Evolutionary conservation across 2,888 invertebrate genomes (phyloP).

Genomic region (Agrotis puta): DNA sequence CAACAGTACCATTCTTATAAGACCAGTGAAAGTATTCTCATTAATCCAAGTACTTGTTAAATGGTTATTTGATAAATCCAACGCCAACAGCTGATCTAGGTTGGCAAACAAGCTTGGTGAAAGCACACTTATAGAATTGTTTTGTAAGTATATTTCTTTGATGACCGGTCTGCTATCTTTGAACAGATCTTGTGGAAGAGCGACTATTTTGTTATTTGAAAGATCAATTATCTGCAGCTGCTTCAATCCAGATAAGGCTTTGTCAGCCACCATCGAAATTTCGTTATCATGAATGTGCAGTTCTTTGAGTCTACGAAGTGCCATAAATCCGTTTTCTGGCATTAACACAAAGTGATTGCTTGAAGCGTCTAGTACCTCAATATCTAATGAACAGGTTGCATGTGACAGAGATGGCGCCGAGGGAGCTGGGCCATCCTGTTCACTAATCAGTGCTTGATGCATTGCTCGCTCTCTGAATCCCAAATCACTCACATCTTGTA

Average conservation of each 20-base stretch:
- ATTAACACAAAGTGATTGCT: slow-evolving; percentile 96
- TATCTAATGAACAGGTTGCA: slow-evolving; percentile 94
- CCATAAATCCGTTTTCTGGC: slow-evolving; percentile 95
- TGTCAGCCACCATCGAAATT: slow-evolving; percentile 96
- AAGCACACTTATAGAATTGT: slow-evolving; percentile 96
- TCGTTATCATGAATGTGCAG: slow-evolving; percentile 97
- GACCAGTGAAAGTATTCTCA: slow-evolving; percentile 95
- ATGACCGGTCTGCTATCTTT: slow-evolving; percentile 94
- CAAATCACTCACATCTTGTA: slow-evolving; percentile 96
- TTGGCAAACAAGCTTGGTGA: slow-evolving; percentile 97
- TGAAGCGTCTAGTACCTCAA: slow-evolving; percentile 96
- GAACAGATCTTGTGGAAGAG: slow-evolving; percentile 96
- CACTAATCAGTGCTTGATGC: slow-evolving; percentile 92
- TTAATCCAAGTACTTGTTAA: slow-evolving; percentile 97
- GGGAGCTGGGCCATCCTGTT: slow-evolving; percentile 88
- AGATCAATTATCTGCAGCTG: slow-evolving; percentile 96
- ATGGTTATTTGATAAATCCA: slow-evolving; percentile 96
- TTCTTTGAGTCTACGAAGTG: slow-evolving; percentile 94
- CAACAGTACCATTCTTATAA: slow-evolving; percentile 96
- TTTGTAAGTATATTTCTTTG: slow-evolving; percentile 97
- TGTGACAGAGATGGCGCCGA: slow-evolving; percentile 84
- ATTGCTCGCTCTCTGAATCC: slow-evolving; percentile 94
- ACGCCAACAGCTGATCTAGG: slow-evolving; percentile 94
- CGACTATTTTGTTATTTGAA: slow-evolving; percentile 97
- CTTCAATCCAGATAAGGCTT: slow-evolving; percentile 95